These are phyloP conservation scores for Chesias legatella DNA, from an alignment of 2,888 invertebrate genomes.

Conservation along the genomic window DNA sequence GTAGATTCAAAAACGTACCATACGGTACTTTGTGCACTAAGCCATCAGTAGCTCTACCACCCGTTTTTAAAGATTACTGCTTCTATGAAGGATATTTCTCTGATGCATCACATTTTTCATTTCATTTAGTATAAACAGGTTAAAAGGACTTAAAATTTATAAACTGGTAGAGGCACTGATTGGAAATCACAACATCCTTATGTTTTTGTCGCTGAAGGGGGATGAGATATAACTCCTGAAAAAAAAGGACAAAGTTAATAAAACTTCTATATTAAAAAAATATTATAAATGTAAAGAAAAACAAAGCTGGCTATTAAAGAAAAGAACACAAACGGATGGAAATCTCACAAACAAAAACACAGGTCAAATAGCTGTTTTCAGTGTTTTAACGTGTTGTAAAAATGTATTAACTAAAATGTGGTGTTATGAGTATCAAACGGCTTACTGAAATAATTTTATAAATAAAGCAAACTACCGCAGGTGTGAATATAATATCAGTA, in stretches of 20 bases:
- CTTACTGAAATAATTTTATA: too few species aligned
- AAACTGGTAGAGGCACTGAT: slow-evolving; percentile 14
- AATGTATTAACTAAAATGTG: too few species aligned
- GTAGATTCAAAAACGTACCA: slow-evolving; percentile 38
- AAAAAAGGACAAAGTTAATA: slow-evolving; percentile 37
- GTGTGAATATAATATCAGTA: too few species aligned
- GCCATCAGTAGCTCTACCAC: slow-evolving; percentile 13
- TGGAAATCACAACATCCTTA: slow-evolving; percentile 79
- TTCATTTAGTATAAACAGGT: too few species aligned
- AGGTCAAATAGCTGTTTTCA: too few species aligned
- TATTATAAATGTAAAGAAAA: neutral
- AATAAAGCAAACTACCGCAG: too few species aligned
- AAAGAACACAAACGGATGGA: too few species aligned
- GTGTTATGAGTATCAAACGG: too few species aligned
- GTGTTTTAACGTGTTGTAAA: too few species aligned
- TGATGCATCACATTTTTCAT: neutral
- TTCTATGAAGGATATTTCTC: neutral
- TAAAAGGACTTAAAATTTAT: too few species aligned
- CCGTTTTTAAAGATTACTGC: neutral
- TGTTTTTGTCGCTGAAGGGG: slow-evolving; percentile 83
- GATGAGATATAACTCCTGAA: slow-evolving; percentile 84
- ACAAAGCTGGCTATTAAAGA: too few species aligned
- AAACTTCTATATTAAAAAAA: neutral
- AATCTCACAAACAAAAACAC: too few species aligned
- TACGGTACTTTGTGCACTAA: slow-evolving; percentile 44